Conservation (phyloP, 2,113 vertebrate species). For the Dascyllus trimaculatus region DNA sequence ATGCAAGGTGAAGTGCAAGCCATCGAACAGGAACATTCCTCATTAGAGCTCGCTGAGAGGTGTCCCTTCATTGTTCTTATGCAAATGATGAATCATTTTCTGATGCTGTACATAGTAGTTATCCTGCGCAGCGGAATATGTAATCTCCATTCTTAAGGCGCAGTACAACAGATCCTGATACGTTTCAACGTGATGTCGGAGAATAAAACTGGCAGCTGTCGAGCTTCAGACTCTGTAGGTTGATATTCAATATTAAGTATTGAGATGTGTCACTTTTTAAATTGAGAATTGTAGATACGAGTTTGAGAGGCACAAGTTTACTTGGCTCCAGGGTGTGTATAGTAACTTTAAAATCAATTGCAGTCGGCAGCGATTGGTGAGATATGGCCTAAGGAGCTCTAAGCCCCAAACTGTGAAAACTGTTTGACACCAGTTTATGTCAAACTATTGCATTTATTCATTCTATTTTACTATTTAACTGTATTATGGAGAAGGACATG, state of each 20-base stretch:
- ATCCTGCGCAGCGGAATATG: slow-evolving; percentile 36
- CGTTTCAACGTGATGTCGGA: not conserved
- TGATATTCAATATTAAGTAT: not conserved
- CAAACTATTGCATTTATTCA: not conserved
- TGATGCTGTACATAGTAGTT: slow-evolving; percentile 37
- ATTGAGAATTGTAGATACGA: not conserved
- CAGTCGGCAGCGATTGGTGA: not conserved
- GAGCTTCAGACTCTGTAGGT: not conserved
- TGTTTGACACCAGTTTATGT: too few relatives aligned
- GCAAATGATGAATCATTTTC: slow-evolving; percentile 56
- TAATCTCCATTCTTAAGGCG: slow-evolving; percentile 27
- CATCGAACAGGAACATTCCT: slow-evolving; percentile 54
- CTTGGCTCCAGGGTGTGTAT: not conserved
- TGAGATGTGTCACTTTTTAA: not conserved
- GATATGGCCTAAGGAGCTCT: too few relatives aligned
- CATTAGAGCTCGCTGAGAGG: slow-evolving; percentile 52
- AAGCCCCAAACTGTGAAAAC: too few relatives aligned
- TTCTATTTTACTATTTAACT: not conserved
- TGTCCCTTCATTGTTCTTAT: slow-evolving; percentile 57
- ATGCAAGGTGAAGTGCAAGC: slow-evolving; percentile 39
- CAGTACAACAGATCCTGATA: not conserved
- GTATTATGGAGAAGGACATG: not conserved
- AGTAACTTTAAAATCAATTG: not conserved
- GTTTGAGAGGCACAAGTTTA: not conserved
- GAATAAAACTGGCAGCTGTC: not conserved